Evolutionary conservation across 2,797 vertebrate species (phyloP).

Genomic region (Argya squamiceps): DNA sequence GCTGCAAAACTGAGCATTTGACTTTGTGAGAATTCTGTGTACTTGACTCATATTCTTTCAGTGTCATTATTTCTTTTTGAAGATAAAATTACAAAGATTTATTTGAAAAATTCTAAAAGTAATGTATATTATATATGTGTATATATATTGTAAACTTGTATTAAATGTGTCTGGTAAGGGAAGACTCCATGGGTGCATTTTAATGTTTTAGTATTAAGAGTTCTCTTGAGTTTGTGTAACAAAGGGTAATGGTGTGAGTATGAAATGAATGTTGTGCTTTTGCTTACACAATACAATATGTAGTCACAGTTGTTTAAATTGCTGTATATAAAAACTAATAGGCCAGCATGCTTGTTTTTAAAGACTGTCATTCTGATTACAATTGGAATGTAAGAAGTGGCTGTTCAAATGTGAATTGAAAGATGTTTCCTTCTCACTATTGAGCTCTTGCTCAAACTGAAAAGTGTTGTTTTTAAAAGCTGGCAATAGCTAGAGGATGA

Average conservation of each 20-base stretch:
- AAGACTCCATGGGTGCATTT: constrained; percentile 79
- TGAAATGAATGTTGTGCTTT: constrained; percentile 78
- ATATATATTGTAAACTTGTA: constrained; percentile 77
- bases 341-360: constrained; percentile 81
- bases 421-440: constrained; percentile 71
- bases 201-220: constrained; percentile 79
- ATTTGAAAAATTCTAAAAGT: constrained; percentile 80
- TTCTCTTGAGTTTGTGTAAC: constrained; percentile 74
- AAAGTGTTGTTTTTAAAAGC: constrained; percentile 58
- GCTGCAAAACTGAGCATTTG: constrained; percentile 74
- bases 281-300: constrained; percentile 76
- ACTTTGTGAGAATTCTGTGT: constrained; percentile 73
- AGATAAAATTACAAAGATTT: constrained; percentile 77
- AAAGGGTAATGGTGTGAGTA: constrained; percentile 73
- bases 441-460: constrained; percentile 68
- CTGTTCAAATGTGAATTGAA: constrained; percentile 81
- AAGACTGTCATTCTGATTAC: constrained; percentile 81
- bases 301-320: constrained; percentile 78
- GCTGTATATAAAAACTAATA: constrained; percentile 79
- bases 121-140: constrained; percentile 85
- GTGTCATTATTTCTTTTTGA: constrained; percentile 77
- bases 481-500: constrained; percentile 80
- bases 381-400: constrained; percentile 81
- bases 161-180: constrained; percentile 77
- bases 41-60: constrained; percentile 75